phyloP scores from a whole-genome alignment of 2,888 invertebrate species.

The Scaptodrosophila latifasciaeformis region DNA sequence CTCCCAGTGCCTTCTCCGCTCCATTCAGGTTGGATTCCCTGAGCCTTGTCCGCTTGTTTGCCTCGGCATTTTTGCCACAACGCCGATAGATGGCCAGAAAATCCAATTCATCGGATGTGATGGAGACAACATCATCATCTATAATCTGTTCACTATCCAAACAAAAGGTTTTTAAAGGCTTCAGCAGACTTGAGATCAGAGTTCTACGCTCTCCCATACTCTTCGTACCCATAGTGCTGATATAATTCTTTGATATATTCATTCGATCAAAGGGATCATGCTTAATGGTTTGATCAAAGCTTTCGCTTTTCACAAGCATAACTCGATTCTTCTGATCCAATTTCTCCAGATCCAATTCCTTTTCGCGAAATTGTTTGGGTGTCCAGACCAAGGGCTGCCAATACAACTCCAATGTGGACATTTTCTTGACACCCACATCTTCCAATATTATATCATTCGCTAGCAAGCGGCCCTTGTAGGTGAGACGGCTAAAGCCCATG shows the following conservation, averaged over 20 bases:
- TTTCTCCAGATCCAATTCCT: constrained; percentile 36
- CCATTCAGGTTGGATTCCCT: not conserved
- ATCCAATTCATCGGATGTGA: constrained; percentile 37
- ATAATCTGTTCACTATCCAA: constrained; percentile 9
- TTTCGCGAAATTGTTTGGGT: constrained; percentile 39
- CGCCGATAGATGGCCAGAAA: constrained; percentile 33
- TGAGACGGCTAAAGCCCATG: constrained; percentile 47
- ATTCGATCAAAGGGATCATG: too few species aligned
- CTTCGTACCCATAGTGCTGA: too few species aligned
- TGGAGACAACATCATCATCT: constrained; percentile 16
- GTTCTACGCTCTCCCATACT: too few species aligned
- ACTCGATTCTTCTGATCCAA: constrained; percentile 28
- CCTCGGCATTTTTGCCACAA: constrained; percentile 8
- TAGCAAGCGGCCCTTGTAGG: constrained; percentile 42
- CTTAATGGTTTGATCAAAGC: constrained; percentile 22
- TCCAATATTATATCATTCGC: constrained; percentile 36
- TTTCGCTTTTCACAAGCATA: constrained; percentile 23
- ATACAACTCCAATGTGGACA: constrained; percentile 41
- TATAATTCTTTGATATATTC: too few species aligned
- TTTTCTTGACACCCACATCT: constrained; percentile 36
- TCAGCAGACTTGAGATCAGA: too few species aligned
- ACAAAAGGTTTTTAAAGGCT: too few species aligned
- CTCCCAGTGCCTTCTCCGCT: too few species aligned
- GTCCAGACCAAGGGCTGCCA: constrained; percentile 50
- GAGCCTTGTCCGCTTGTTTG: not conserved